Base-by-base conservation (phyloP, 2,113 vertebrate genomes). In the Campylorhamphus procurvoides region DNA sequence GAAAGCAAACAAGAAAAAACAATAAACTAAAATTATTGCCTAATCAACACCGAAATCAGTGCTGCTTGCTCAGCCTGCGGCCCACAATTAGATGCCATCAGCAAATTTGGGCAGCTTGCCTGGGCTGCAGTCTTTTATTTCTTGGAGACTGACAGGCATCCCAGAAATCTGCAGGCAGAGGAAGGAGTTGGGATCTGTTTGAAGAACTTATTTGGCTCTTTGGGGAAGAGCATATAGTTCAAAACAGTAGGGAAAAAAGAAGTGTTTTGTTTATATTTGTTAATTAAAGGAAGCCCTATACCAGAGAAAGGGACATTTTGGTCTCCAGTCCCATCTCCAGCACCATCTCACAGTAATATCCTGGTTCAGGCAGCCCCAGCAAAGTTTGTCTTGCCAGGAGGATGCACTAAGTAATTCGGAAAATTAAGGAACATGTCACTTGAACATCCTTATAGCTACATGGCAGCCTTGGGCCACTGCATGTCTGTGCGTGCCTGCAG, bases 51-150 rank as follows among this genome's bases (percentile, higher is more conserved):
- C 81, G 68, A 94, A 95, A 96, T 97, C 91, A 92, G 89, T 16
- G 80, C 89, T 96, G 84, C 89, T 95, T 96, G 93, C 94, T 96
- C 93, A 97, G 96, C 95, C 96, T 91, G 93, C 68, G 0, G 95
- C 91, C 91, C 94, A 94, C 95, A 92, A 94, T 95, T 95, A 97
- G 95, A 97, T 94, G 91, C 91, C 94, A 96, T 97, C 96, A 97
- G 93, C 95, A 92, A 84, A 95, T 95, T 86, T 93, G 93, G 94
- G 94, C 96, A 97, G 89, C 91, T 93, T 96, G 93, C 95, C 95
- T 95, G 93, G 86, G 80, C 89, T 97, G 95, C 86, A 84, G 93
- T 89, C 86, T 95, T 97, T 97, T 84, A 91, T 95, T 76, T 92
- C 67, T 42, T 68, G 78, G 91, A 91, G 90, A 75, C 60, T 95